Percentiles rank a stretch among this genome's conserved stretches.
Conservation (phyloP, 2,797 vertebrate genomes). For the Spinus pinus region DNA sequence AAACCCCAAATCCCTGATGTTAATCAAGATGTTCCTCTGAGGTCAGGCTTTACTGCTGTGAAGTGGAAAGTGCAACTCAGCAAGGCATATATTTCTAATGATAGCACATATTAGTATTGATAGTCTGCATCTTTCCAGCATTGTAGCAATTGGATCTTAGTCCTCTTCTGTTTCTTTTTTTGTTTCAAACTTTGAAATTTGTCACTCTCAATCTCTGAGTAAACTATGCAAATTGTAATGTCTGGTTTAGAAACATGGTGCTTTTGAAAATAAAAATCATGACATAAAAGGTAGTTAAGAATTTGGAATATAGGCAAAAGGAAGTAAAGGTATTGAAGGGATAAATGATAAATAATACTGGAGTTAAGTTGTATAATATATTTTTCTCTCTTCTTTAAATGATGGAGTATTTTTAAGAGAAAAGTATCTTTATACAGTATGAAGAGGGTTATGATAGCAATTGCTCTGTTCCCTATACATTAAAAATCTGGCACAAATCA, state of each 20-base stretch:
- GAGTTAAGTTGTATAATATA: background rate
- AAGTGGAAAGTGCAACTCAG: background rate
- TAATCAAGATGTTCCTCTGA: conserved; percentile 1
- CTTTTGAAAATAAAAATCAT: background rate
- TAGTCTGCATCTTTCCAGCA: background rate
- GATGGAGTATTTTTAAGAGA: background rate
- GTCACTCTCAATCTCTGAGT: background rate
- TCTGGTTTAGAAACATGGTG: background rate
- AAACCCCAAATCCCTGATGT: background rate
- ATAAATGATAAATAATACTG: background rate
- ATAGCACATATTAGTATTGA: background rate
- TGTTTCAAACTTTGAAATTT: background rate
- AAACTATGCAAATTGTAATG: background rate
- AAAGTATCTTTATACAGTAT: background rate
- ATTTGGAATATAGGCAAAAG: background rate
- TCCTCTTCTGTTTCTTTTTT: background rate
- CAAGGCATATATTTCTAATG: background rate
- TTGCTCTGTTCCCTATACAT: background rate
- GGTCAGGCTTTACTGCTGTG: background rate
- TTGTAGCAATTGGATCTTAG: background rate
- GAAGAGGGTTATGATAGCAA: background rate
- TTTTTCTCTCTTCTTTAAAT: background rate
- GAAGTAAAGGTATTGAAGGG: background rate
- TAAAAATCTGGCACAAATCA: background rate
- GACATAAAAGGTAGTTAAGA: background rate